Percentiles rank a stretch among this genome's conserved stretches.
phyloP scores from a whole-genome alignment of 2,113 vertebrate species.

The Cyanoderma ruficeps region DNA sequence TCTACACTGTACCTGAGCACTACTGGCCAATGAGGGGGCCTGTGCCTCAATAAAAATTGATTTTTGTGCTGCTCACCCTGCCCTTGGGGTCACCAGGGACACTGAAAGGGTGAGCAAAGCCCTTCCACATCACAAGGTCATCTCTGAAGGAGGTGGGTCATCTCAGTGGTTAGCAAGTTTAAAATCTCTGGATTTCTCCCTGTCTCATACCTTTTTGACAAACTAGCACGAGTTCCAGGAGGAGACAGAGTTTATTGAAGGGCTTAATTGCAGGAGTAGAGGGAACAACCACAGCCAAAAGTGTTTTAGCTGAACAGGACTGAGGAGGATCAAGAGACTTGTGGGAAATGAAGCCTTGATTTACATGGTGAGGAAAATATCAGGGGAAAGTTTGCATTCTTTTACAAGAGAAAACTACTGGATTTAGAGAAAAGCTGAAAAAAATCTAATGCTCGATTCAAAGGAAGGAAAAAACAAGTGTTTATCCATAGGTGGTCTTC shows the following conservation, averaged over 20 bases:
- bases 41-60: fast-evolving
- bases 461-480: neutral
- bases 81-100: neutral
- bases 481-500: neutral
- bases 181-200: neutral
- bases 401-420: neutral
- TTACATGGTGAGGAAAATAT: neutral
- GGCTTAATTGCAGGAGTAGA: neutral
- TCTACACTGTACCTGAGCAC: fast-evolving
- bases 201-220: neutral
- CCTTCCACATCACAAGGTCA: neutral
- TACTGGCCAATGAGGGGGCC: fast-evolving
- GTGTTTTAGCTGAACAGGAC: neutral
- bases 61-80: neutral
- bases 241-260: neutral
- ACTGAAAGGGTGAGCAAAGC: neutral
- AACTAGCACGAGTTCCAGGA: neutral
- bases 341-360: neutral
- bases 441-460: neutral
- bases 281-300: neutral
- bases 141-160: neutral
- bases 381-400: neutral
- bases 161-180: neutral
- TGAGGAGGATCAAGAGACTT: neutral
- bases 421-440: neutral